Evolutionary conservation across 2,888 invertebrate genomes (phyloP).

Genomic region (Lasioglossum pauxillum): DNA sequence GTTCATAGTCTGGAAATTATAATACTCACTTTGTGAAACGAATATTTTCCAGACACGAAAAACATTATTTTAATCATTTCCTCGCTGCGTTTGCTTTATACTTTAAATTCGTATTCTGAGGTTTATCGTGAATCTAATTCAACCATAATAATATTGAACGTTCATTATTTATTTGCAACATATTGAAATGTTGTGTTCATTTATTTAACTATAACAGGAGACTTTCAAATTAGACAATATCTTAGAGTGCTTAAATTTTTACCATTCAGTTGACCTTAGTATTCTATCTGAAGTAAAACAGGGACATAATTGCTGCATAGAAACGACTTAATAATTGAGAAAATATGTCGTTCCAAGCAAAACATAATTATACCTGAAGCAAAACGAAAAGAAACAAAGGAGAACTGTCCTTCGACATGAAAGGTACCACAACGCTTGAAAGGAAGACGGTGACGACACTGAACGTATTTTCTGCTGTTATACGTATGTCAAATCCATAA

Average conservation of each 20-base stretch:
- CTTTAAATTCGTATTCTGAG: background rate
- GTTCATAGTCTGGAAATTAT: no score
- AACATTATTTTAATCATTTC: background rate
- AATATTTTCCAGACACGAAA: background rate
- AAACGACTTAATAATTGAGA: background rate
- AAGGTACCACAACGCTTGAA: background rate
- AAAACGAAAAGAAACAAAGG: conserved; percentile 1
- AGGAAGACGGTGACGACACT: background rate
- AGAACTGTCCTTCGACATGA: background rate
- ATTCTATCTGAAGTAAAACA: background rate
- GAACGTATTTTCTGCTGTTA: background rate
- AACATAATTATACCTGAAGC: background rate
- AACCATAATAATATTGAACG: no score
- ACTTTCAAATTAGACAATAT: no score
- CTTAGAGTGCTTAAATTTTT: background rate
- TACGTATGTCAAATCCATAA: background rate
- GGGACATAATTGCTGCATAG: background rate
- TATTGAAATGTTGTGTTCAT: no score
- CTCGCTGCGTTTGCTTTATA: background rate
- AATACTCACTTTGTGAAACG: background rate
- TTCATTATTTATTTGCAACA: no score
- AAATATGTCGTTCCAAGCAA: no score
- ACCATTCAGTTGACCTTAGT: background rate
- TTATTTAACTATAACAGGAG: no score
- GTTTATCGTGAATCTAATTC: background rate